Percentiles rank a stretch among this genome's conserved stretches.
Conservation (phyloP, 2,797 vertebrate species). For the Cyprinella venusta region DNA sequence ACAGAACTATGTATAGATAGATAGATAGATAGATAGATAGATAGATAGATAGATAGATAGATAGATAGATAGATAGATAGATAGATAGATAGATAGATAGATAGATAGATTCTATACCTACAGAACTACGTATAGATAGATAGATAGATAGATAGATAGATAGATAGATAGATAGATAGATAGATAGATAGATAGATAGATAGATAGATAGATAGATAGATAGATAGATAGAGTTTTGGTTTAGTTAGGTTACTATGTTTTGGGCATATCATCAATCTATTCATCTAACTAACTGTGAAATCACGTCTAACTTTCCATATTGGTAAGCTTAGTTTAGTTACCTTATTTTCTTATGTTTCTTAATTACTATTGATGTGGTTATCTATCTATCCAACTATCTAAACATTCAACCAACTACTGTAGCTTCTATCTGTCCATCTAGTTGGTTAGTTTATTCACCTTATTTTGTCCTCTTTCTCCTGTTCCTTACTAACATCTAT, state of each 20-base stretch:
- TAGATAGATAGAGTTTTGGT: not conserved
- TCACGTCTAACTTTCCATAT: not conserved
- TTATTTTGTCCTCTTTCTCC: not conserved
- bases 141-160: no score
- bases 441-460: not conserved
- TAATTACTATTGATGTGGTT: not conserved
- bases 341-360: not conserved
- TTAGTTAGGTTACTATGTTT: not conserved
- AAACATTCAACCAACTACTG: not conserved
- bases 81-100: no score
- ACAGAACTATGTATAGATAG: no score
- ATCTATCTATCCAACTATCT: not conserved
- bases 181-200: no score
- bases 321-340: not conserved
- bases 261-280: not conserved
- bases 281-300: no score
- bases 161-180: not conserved
- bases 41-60: no score
- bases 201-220: not conserved
- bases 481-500: not conserved
- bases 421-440: not conserved
- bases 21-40: no score
- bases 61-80: no score
- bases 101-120: not conserved
- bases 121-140: no score